Evolutionary conservation across 1,140 invertebrate species (phyloP), one percentile per base, ranked within the genome.

Genomic region (Anoplophora glabripennis): DNA sequence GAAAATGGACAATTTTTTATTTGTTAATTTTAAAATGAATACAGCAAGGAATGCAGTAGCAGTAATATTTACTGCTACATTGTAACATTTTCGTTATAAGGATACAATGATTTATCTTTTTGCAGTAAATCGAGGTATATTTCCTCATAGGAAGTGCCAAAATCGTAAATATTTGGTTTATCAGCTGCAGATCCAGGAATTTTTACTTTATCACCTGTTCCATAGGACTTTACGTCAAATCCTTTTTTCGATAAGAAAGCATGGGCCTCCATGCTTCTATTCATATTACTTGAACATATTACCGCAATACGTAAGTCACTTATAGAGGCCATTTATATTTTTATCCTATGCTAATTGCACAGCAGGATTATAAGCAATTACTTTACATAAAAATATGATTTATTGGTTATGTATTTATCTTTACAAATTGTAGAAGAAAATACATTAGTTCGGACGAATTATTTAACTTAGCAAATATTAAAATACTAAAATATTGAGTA

Each of bases 241-340:
- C 96, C 96, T 74, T 97, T 97, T 83, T 99, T 99, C 52, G 90
- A 89, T 15, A 99, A 77, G 78, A 96, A 96, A 52, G 91, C 91
- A 83, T 99, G 97, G 10, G 96, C 96, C 82, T 99, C 97, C 97
- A 99, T 99, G 70, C 94, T 98, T 59, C 97, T 82, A 74, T 99
- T 99, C 92, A 99, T 98, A 77, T 99, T 99, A 71, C 94, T 97
- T 4, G 95, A 98, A 78, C 97, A 99, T 63, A 97, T 92, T 44
- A 99, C 94, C 9, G 96, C 96, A 70, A 98, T 85, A 73, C 84
- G 88, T 66, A 96, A 80, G 69, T 87, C 82, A 58, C 67, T 72
- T 33, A 72, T 54, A 14, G 59, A 9, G 11, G 59, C 41, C 66
- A 68, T 70, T 54, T 44, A 15, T 40, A 28, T 28, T 3, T 53